Base-by-base conservation (phyloP, 2,113 vertebrate species). In the Aepyceros melampus region DNA sequence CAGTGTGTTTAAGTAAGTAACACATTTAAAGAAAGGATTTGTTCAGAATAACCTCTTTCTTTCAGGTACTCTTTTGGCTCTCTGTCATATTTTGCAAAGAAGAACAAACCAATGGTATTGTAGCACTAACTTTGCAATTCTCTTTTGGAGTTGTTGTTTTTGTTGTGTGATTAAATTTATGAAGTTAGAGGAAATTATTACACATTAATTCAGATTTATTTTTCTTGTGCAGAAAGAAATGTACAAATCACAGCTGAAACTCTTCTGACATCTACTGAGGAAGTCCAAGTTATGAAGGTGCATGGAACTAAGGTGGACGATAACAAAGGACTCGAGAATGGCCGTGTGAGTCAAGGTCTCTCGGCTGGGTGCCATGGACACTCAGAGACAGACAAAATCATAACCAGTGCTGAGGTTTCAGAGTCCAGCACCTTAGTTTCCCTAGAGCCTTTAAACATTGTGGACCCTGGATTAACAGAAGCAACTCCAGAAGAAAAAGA, bases 201-300 rank as follows among this genome's bases (percentile, higher is more conserved):
- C 40, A 27, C 89, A 97, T 60, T 98, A 86, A 99, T 96, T 97
- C 92, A 47, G 78, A 23, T 93, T 95, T 95, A 14, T 85, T 98
- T 98, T 6, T 97, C 76, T 97, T 98, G 7, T 56, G 16, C 98
- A 98, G 98, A 98, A 98, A 97, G 92, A 98, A 98, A 97, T 98
- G 94, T 98, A 97, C 98, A 98, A 96, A 96, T 97, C 97, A 96
- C 96, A 97, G 91, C 93, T 96, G 98, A 98, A 98, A 98, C 91
- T 98, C 96, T 98, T 33, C 96, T 97, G 97, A 97, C 98, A 97
- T 96, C 97, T 74, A 55, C 86, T 92, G 97, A 98, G 98, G 98
- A 99, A 87, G 87, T 83, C 94, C 98, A 98, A 98, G 98, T 98
- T 99, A 98, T 98, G 98, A 98, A 98, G 97, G 98, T 98, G 97